phyloP scores from a whole-genome alignment of 1,140 invertebrate species.

The Hycleus cichorii region DNA sequence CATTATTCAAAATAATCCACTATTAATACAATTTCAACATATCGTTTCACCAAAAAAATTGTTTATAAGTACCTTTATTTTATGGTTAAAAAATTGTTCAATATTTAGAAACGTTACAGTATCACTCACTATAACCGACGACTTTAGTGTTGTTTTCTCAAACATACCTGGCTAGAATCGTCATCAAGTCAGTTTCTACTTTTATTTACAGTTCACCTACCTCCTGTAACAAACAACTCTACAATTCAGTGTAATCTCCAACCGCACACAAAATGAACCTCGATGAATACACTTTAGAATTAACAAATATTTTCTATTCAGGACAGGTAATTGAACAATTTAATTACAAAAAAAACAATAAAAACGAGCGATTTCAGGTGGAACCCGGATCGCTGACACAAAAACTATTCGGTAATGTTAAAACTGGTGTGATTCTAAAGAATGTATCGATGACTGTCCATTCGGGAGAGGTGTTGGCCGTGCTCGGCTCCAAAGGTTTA shows the following conservation, averaged over 20 bases:
- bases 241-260: background rate
- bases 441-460: constrained; percentile 85
- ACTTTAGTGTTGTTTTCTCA: no score
- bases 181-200: constrained; percentile 1
- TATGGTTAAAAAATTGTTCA: no score
- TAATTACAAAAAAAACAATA: background rate
- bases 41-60: no score
- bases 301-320: constrained; percentile 82
- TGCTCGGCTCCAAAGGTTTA: constrained; percentile 81
- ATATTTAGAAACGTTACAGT: no score
- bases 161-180: background rate
- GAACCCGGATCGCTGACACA: constrained; percentile 71
- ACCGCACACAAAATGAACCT: constrained; percentile 52
- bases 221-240: no score
- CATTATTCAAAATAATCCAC: no score
- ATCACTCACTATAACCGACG: no score
- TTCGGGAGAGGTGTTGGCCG: constrained; percentile 84
- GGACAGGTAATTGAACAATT: constrained; percentile 54
- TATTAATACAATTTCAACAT: no score
- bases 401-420: constrained; percentile 66
- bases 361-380: constrained; percentile 51
- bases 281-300: constrained; percentile 77
- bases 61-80: no score
- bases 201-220: background rate
- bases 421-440: constrained; percentile 78